Conservation (phyloP, 2,797 vertebrate genomes). For the Stomatorhinus walkeri region DNA sequence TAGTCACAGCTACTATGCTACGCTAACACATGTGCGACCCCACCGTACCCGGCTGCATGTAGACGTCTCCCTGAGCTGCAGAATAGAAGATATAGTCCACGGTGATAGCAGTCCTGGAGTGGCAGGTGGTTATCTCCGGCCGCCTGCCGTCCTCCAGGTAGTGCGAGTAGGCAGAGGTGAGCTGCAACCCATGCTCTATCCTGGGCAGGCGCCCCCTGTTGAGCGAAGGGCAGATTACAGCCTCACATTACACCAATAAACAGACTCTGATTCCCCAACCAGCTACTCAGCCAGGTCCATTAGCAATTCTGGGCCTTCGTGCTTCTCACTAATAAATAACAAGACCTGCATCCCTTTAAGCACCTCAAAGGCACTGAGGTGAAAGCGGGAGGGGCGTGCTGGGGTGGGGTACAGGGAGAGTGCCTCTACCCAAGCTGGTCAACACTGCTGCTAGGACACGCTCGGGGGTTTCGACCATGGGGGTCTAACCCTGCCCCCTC, state of each 20-base stretch:
- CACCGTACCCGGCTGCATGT: constrained; percentile 57
- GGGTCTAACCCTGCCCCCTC: background rate
- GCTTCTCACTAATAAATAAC: background rate
- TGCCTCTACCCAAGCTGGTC: background rate
- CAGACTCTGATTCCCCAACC: background rate
- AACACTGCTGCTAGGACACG: background rate
- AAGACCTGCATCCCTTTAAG: background rate
- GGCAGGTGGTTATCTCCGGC: constrained; percentile 85
- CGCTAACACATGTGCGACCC: background rate
- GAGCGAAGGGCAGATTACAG: background rate
- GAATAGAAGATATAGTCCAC: constrained; percentile 96
- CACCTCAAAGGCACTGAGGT: background rate
- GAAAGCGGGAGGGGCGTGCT: background rate
- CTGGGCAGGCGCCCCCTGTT: constrained; percentile 42
- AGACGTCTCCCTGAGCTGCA: constrained; percentile 39
- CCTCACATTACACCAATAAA: background rate
- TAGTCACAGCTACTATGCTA: background rate
- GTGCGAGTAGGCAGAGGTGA: constrained; percentile 83
- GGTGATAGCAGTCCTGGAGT: constrained; percentile 77
- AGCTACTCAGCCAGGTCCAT: background rate
- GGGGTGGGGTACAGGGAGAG: background rate
- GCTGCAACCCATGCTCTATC: constrained; percentile 69
- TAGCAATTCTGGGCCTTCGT: background rate
- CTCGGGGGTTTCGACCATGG: background rate
- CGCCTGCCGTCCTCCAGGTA: constrained; percentile 60